Conservation (phyloP, 2,888 invertebrate genomes). For the Autographa gamma region DNA sequence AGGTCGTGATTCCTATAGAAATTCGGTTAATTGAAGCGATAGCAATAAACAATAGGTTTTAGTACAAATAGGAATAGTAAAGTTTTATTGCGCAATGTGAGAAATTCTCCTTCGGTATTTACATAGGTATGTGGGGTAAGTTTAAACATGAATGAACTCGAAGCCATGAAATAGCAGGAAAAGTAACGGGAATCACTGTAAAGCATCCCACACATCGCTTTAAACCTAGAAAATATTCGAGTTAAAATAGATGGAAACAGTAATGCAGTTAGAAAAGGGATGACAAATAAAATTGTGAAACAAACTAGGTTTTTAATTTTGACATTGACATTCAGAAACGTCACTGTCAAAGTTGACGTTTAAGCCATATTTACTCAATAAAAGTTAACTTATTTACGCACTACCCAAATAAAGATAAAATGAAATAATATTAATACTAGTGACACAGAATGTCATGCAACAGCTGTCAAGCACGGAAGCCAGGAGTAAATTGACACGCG, state of each 20-base stretch:
- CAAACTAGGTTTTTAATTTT: not conserved
- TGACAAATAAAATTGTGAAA: no score
- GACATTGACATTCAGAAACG: not conserved
- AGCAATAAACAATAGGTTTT: constrained; percentile 28
- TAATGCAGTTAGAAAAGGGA: no score
- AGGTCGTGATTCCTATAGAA: constrained; percentile 21
- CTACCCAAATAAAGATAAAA: constrained; percentile 1
- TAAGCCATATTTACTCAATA: not conserved
- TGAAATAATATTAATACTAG: constrained; percentile 13
- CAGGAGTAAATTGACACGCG: constrained; percentile 60
- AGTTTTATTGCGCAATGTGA: constrained; percentile 36
- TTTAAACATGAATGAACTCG: not conserved
- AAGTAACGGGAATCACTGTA: not conserved
- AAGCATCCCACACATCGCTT: not conserved
- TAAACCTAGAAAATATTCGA: not conserved
- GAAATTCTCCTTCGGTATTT: not conserved
- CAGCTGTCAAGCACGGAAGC: constrained; percentile 59
- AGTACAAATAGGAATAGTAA: constrained; percentile 31
- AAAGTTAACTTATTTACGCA: not conserved
- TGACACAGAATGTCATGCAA: constrained; percentile 53
- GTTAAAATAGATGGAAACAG: no score
- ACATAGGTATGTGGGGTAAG: not conserved
- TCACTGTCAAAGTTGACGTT: not conserved
- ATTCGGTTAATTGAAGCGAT: constrained; percentile 30
- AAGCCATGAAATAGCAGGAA: not conserved